Evolutionary conservation across 2,888 invertebrate genomes (phyloP).

Genomic region (Marasmarcha lunaedactyla): DNA sequence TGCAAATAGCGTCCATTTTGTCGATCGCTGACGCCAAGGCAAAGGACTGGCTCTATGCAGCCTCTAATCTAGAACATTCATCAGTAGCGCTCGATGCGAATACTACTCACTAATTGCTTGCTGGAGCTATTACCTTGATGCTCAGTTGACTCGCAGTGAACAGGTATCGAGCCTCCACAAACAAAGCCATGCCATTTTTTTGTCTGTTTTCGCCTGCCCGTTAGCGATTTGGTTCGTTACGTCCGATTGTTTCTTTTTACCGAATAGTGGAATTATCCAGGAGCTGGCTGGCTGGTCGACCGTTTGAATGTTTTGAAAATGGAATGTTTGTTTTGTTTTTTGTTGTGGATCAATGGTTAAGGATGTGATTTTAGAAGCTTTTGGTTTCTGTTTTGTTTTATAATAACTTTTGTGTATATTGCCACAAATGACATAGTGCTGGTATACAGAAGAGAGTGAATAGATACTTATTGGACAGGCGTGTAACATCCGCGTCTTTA

Average conservation of each 20-base stretch:
- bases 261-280: not conserved
- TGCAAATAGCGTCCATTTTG: slow-evolving; percentile 1
- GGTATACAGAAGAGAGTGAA: too few species aligned
- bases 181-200: not conserved
- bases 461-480: too few species aligned
- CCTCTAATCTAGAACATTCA: slow-evolving; percentile 7
- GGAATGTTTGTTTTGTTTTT: too few species aligned
- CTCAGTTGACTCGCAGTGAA: not conserved
- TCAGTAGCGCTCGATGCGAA: not conserved
- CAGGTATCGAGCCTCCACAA: not conserved
- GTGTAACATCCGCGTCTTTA: too few species aligned
- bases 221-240: not conserved
- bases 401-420: too few species aligned
- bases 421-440: too few species aligned
- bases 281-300: too few species aligned
- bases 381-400: too few species aligned
- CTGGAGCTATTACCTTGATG: slow-evolving; percentile 2
- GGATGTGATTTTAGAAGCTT: too few species aligned
- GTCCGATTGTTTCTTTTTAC: not conserved
- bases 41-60: slow-evolving; percentile 2
- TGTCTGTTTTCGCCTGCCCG: not conserved
- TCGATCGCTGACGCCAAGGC: slow-evolving; percentile 1
- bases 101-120: slow-evolving; percentile 2
- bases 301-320: not conserved
- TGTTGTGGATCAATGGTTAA: too few species aligned